These are phyloP conservation scores for Arvicola amphibius DNA, from an alignment of 2,797 vertebrate species.

Conservation along the genomic window DNA sequence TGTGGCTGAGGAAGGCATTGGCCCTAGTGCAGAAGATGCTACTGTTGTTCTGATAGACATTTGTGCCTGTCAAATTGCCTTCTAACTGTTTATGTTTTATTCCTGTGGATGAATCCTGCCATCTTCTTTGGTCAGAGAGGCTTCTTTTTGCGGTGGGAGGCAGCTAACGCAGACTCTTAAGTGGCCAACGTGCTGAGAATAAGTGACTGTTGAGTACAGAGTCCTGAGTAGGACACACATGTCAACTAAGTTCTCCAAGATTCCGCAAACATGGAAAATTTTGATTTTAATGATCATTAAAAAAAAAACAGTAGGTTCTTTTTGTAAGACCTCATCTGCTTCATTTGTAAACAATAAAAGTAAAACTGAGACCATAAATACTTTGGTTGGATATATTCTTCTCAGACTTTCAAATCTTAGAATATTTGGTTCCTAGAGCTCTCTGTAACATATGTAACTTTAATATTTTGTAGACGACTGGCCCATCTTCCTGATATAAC, in stretches of 20 bases:
- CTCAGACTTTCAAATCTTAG: neutral
- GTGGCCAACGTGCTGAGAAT: neutral
- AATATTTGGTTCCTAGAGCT: neutral
- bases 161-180: neutral
- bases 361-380: neutral
- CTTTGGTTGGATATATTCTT: neutral
- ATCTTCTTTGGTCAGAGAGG: neutral
- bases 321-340: neutral
- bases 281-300: neutral
- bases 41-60: neutral
- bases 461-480: neutral
- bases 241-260: neutral
- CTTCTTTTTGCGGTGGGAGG: neutral
- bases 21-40: neutral
- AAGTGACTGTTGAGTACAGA: neutral
- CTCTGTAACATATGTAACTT: neutral
- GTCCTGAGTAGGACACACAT: neutral
- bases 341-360: constrained; percentile 13
- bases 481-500: neutral
- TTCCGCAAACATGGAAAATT: neutral
- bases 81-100: neutral
- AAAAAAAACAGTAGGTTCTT: neutral
- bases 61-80: neutral
- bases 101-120: neutral
- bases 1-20: neutral